phyloP scores from a whole-genome alignment of 2,888 invertebrate species.

The Tuta absoluta region DNA sequence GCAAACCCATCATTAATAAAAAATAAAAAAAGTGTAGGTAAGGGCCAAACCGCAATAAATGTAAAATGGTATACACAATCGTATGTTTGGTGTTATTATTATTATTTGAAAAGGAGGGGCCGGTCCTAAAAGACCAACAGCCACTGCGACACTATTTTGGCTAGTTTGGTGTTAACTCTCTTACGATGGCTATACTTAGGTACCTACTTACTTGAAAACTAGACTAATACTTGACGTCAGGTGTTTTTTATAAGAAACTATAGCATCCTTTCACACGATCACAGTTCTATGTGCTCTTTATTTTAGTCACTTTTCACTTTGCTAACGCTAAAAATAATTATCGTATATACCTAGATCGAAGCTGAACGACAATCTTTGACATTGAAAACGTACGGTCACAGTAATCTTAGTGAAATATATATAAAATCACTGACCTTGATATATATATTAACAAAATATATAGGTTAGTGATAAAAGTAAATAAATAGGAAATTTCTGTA shows the following conservation, averaged over 20 bases:
- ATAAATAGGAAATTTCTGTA: conserved; percentile 14
- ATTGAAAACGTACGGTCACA: conserved; percentile 2
- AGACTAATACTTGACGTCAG: conserved; percentile 28
- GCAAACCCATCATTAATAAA: no score
- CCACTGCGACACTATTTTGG: no score
- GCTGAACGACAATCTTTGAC: conserved; percentile 5
- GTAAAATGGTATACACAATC: no score
- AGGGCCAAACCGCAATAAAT: no score
- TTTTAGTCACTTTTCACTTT: conserved; percentile 46
- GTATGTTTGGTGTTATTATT: no score
- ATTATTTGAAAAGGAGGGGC: no score
- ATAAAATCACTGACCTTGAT: conserved; percentile 6
- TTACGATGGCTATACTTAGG: not conserved
- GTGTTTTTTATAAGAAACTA: conserved; percentile 18
- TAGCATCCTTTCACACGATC: conserved; percentile 41
- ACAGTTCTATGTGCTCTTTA: conserved; percentile 48
- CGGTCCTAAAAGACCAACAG: no score
- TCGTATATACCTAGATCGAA: conserved; percentile 14
- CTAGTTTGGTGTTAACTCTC: not conserved
- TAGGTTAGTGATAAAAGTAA: not conserved
- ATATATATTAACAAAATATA: not conserved
- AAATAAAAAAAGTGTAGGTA: no score
- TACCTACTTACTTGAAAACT: not conserved
- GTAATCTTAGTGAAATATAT: conserved; percentile 1
- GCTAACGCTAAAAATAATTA: conserved; percentile 37